These are phyloP conservation scores for Botia almorhae DNA, from an alignment of 2,797 vertebrate genomes.

Conservation along the genomic window DNA sequence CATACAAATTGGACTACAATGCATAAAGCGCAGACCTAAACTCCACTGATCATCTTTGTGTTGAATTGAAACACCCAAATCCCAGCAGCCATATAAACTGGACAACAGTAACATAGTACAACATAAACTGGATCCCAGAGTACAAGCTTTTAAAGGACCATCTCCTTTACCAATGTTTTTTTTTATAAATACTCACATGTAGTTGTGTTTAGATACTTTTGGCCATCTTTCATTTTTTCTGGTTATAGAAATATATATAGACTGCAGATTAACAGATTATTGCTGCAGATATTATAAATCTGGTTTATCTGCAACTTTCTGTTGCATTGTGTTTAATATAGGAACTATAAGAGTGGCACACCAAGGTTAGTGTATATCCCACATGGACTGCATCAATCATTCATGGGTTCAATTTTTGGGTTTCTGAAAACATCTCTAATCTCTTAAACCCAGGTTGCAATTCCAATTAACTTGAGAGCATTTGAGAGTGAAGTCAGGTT, in stretches of 20 bases:
- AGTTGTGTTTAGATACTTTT: too few relatives aligned
- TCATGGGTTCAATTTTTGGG: neutral
- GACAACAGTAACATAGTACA: too few relatives aligned
- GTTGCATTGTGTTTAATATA: neutral
- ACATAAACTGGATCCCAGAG: too few relatives aligned
- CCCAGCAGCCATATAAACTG: too few relatives aligned
- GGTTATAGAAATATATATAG: neutral
- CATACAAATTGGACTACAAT: too few relatives aligned
- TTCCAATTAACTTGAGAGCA: constrained; percentile 16
- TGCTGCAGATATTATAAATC: neutral
- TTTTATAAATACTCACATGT: too few relatives aligned
- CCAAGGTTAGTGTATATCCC: neutral
- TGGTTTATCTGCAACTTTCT: neutral
- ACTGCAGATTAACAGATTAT: neutral
- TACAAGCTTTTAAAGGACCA: too few relatives aligned
- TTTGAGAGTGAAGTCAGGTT: constrained; percentile 24
- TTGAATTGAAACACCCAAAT: too few relatives aligned
- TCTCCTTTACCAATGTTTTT: too few relatives aligned
- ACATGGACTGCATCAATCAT: neutral
- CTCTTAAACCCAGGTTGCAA: constrained; percentile 8
- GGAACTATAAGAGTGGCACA: neutral
- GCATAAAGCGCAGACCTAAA: too few relatives aligned
- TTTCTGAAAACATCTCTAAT: constrained; percentile 37
- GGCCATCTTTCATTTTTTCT: neutral
- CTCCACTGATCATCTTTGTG: too few relatives aligned